These are phyloP conservation scores for Psix sp. DNA, from an alignment of 1,140 invertebrate species.

Conservation along the genomic window DNA sequence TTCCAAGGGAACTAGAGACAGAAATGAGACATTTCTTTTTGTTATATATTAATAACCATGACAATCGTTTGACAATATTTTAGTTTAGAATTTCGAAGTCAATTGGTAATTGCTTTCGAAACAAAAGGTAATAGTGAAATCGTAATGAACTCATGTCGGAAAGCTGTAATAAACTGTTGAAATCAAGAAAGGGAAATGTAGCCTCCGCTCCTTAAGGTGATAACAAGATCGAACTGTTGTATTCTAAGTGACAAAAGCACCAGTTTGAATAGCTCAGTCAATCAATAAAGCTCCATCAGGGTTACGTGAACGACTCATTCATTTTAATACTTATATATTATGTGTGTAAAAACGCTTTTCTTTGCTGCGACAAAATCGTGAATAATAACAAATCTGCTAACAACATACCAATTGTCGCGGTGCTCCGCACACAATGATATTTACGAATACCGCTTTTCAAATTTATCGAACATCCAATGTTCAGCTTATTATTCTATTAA, in stretches of 20 bases:
- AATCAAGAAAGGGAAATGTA: slow-evolving; percentile 47
- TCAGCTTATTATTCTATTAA: too few species aligned
- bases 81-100: too few species aligned
- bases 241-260: slow-evolving; percentile 54
- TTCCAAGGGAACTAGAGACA: too few species aligned
- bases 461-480: too few species aligned
- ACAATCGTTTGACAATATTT: too few species aligned
- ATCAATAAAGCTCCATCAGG: slow-evolving; percentile 59
- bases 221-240: slow-evolving; percentile 49
- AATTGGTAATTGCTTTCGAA: slow-evolving; percentile 11
- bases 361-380: too few species aligned
- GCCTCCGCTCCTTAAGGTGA: slow-evolving; percentile 54
- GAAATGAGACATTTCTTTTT: too few species aligned
- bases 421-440: too few species aligned
- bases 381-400: too few species aligned
- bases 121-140: slow-evolving; percentile 31
- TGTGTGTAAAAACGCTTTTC: slow-evolving; percentile 15
- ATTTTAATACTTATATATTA: slow-evolving; percentile 48
- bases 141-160: slow-evolving; percentile 47
- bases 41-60: too few species aligned
- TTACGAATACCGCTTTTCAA: too few species aligned
- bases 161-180: slow-evolving; percentile 51
- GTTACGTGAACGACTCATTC: slow-evolving; percentile 51
- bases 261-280: slow-evolving; percentile 40
- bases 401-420: too few species aligned